Percentiles rank a stretch among this genome's conserved stretches.
Evolutionary conservation across 2,888 invertebrate genomes (phyloP).

Genomic region (Esperia sulphurella): DNA sequence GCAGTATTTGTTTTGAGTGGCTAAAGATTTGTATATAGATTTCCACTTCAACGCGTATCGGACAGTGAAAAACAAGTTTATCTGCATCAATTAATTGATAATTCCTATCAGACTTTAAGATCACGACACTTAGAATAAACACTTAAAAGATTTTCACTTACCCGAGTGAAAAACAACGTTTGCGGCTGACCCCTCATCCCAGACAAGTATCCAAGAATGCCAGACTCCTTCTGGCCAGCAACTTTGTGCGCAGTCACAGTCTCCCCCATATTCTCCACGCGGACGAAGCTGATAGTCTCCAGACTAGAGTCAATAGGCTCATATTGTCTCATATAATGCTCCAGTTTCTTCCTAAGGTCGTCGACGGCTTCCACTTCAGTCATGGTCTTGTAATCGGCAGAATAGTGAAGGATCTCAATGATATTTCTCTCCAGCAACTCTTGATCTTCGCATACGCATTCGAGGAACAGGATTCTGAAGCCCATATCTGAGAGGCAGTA

Average conservation of each 20-base stretch:
- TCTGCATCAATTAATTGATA: slow-evolving; percentile 9
- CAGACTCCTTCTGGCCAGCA: slow-evolving; percentile 88
- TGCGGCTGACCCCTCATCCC: slow-evolving; percentile 90
- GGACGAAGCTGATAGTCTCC: slow-evolving; percentile 73
- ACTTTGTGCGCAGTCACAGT: slow-evolving; percentile 85
- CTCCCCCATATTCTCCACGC: slow-evolving; percentile 79
- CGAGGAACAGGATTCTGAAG: slow-evolving; percentile 93
- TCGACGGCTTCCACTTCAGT: slow-evolving; percentile 87
- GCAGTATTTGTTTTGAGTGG: slow-evolving; percentile 2
- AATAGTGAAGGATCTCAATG: slow-evolving; percentile 89
- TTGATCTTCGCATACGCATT: slow-evolving; percentile 92
- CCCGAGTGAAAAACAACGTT: slow-evolving; percentile 93
- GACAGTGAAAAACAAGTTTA: slow-evolving; percentile 27
- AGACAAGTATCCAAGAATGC: slow-evolving; percentile 92
- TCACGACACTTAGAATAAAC: background rate
- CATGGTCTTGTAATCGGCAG: slow-evolving; percentile 92
- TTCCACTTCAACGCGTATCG: slow-evolving; percentile 8
- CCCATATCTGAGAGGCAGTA: slow-evolving; percentile 86
- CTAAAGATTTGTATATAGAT: slow-evolving; percentile 3
- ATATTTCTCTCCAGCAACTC: slow-evolving; percentile 69
- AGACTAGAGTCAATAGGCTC: slow-evolving; percentile 85
- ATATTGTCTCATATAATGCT: slow-evolving; percentile 90
- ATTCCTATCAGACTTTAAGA: background rate
- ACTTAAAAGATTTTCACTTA: slow-evolving; percentile 62
- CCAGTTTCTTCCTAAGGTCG: slow-evolving; percentile 89